phyloP scores from a whole-genome alignment of 2,113 vertebrate species.

The Stercorarius parasiticus region DNA sequence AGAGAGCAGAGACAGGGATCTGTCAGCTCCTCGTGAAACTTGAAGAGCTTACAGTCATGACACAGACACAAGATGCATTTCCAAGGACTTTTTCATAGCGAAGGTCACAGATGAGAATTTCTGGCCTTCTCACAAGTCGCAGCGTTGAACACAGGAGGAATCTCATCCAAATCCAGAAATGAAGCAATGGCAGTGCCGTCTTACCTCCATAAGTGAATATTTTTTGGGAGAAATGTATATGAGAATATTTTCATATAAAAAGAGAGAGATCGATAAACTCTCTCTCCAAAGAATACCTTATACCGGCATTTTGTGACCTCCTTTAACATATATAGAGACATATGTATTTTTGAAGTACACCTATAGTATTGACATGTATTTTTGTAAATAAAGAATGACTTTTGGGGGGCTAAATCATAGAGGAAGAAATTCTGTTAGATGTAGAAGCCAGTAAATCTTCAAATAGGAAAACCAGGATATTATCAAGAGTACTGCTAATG shows the following conservation, averaged over 20 bases:
- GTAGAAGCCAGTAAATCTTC: background rate
- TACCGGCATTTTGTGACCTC: background rate
- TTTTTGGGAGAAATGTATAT: background rate
- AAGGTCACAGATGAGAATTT: background rate
- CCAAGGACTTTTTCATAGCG: accelerated
- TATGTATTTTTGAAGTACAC: background rate
- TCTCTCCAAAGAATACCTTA: background rate
- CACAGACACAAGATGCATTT: background rate
- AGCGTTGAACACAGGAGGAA: background rate
- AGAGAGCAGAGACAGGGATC: background rate
- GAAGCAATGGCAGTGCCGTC: background rate
- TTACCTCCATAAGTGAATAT: background rate
- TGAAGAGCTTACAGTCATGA: background rate
- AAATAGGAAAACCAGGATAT: background rate
- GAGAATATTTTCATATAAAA: background rate
- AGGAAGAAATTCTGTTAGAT: background rate
- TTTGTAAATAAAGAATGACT: background rate
- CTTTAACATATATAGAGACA: background rate
- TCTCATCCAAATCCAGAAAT: background rate
- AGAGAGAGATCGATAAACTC: background rate
- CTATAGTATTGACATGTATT: background rate
- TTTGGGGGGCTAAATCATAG: background rate
- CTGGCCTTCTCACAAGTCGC: background rate
- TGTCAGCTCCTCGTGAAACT: background rate
- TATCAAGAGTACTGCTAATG: background rate